These are phyloP conservation scores for rabbit (Oryctolagus cuniculus) DNA, from an alignment of 2,113 vertebrate genomes.

Conservation along the genomic window DNA sequence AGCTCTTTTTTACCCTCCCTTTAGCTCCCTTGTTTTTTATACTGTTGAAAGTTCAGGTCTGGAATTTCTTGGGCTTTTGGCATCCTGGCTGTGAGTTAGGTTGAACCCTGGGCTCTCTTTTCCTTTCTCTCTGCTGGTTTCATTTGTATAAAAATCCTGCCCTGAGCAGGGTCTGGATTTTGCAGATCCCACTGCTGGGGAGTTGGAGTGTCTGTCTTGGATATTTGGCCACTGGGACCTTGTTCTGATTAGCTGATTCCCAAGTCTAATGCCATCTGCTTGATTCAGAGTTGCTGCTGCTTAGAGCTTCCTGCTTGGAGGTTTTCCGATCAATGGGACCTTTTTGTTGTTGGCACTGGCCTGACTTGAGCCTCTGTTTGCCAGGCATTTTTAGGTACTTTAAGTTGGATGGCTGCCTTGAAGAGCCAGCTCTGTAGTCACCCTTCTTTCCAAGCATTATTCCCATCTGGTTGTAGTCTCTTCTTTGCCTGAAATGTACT, in stretches of 20 bases:
- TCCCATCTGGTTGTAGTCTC: conserved; percentile 7
- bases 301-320: not conserved
- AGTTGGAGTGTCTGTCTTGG: not conserved
- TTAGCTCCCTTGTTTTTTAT: not conserved
- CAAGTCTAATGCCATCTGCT: not conserved
- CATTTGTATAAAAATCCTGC: not conserved
- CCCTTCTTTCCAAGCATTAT: not conserved
- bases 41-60: conserved; percentile 6
- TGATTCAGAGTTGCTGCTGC: not conserved
- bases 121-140: conserved; percentile 32
- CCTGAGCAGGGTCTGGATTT: conserved; percentile 1
- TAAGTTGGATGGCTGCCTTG: not conserved
- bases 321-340: not conserved
- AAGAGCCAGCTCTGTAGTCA: not conserved
- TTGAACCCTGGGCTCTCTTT: conserved; percentile 33
- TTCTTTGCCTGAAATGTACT: not conserved
- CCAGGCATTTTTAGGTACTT: not conserved
- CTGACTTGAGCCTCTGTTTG: not conserved
- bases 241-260: conserved; percentile 32
- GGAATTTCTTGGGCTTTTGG: not conserved
- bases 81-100: not conserved
- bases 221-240: not conserved
- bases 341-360: conserved; percentile 1
- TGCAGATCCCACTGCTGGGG: not conserved
- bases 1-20: not conserved